Conservation (phyloP, 2,113 vertebrate species). For the Dunckerocampus dactyliophorus region DNA sequence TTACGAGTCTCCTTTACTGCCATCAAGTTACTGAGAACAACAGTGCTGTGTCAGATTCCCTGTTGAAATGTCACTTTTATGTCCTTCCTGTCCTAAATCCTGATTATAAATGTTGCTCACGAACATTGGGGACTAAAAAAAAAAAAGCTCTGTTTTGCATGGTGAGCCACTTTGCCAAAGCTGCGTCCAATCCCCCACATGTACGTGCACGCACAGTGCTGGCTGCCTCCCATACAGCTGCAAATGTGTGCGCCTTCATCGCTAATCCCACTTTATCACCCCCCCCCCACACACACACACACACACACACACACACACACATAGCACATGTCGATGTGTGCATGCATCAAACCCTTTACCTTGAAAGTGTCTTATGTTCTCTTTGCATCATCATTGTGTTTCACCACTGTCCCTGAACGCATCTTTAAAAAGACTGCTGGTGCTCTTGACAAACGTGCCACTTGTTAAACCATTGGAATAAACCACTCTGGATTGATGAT, state of each 20-base stretch:
- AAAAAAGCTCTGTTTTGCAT: conserved; percentile 43
- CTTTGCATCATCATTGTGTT: conserved; percentile 26
- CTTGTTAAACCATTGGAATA: conserved; percentile 34
- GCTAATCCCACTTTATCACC: conserved; percentile 54
- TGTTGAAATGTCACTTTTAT: conserved; percentile 7
- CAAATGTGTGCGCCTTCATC: conserved; percentile 48
- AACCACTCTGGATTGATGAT: conserved; percentile 45
- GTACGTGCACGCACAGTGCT: conserved; percentile 10
- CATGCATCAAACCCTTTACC: conserved; percentile 14
- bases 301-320: too few species aligned
- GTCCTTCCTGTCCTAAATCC: conserved; percentile 28
- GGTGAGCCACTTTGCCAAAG: conserved; percentile 60
- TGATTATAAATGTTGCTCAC: conserved; percentile 36
- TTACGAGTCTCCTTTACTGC: conserved; percentile 14
- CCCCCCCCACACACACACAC: background rate
- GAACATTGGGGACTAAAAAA: conserved; percentile 28
- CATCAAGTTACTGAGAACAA: conserved; percentile 23
- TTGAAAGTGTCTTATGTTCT: conserved; percentile 6
- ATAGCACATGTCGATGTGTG: conserved; percentile 16
- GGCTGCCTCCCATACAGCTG: conserved; percentile 15
- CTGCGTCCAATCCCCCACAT: conserved; percentile 11
- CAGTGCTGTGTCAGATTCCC: conserved; percentile 14
- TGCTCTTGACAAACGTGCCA: conserved; percentile 58
- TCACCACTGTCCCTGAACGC: conserved; percentile 35
- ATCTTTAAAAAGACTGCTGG: conserved; percentile 44